Base-by-base conservation (phyloP, 2,888 invertebrate species). In the Agrypnus murinus region DNA sequence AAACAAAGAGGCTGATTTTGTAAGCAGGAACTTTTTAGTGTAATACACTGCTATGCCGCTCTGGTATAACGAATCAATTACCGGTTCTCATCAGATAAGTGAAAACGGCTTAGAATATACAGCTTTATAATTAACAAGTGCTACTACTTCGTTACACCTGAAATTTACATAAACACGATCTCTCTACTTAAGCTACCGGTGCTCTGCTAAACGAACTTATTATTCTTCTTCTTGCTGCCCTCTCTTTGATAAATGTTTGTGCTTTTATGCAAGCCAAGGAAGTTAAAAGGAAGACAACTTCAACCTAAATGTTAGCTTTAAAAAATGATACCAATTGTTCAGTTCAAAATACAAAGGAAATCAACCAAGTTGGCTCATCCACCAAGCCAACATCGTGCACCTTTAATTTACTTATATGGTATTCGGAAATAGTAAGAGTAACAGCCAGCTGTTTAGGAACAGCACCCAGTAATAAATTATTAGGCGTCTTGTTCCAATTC, bases 161-260 rank as follows among this genome's bases (percentile, higher is more conserved):
- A 70, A 65, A 70, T 70, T 70, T 70, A 65, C 70, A 70, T 70
- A 70, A 70, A 70, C 70, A 66, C 65, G 70, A 70, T 69, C 69
- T 58, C 36, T 10, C 34, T 64, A 38, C 55, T 55, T 48, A 40
- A 12, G 60, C 60, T 60, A 60, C 60, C 60, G 45, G 14, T 60
- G 50, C 63, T 63, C 48, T 38, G 34, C 50, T 63, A 63, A 63
- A 25, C 36, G 63, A 46, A 60, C 60, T 36, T 48, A 50, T 50
- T 50, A 63, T 63, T 63, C 63, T 63, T 50, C 63, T 25, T 14
- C 45, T 45, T 60, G 46, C 15, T 25, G 25, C 25, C 5, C 3
- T 25, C 55, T 12, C 12, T 55, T 34, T 55, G 55, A 55, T 36
- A 36, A 55, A 55, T 55, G 55, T 25, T 5, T 12, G 48, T 25